Evolutionary conservation across 2,888 invertebrate species (phyloP).

Genomic region (Acleris laterana): DNA sequence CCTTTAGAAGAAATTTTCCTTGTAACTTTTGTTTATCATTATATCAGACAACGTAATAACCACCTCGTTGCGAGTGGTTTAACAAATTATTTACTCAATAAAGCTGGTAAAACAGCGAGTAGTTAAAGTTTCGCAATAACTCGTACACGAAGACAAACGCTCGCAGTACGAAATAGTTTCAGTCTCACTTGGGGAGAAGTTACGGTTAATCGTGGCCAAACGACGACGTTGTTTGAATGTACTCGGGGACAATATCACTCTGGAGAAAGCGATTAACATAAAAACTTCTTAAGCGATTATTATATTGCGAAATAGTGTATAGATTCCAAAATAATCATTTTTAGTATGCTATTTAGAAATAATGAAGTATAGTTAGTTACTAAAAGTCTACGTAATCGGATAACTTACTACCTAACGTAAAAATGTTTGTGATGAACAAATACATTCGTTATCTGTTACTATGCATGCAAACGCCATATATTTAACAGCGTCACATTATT

Average conservation of each 20-base stretch:
- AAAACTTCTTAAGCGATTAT: neutral
- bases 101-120: constrained; percentile 34
- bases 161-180: constrained; percentile 44
- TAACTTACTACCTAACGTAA: no score
- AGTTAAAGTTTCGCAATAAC: constrained; percentile 54
- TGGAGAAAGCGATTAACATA: neutral
- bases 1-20: no score
- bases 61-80: neutral
- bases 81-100: constrained; percentile 18
- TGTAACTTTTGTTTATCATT: no score
- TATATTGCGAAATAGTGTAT: no score
- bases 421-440: no score
- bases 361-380: no score
- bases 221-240: constrained; percentile 44
- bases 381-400: no score
- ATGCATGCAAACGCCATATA: no score
- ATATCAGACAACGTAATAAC: no score
- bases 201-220: constrained; percentile 60
- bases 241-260: neutral
- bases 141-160: constrained; percentile 36
- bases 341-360: no score
- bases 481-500: neutral
- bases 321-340: no score
- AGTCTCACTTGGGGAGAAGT: constrained; percentile 53
- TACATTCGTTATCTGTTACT: no score